Evolutionary conservation across 2,113 vertebrate species (phyloP), one percentile per base, ranked within the genome.

Genomic region (Scomber scombrus): DNA sequence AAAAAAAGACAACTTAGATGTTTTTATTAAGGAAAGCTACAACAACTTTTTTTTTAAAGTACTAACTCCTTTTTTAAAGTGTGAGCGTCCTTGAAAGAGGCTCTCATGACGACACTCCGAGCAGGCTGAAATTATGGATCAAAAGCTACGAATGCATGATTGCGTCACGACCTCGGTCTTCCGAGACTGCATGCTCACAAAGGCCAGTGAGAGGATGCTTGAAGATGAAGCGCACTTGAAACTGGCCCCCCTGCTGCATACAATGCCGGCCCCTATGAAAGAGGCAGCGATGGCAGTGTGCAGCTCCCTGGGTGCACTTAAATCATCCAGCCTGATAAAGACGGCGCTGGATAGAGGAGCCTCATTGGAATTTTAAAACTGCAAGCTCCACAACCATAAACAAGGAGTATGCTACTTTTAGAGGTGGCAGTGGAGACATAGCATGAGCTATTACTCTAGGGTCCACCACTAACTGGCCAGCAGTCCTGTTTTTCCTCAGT

Each of bases 341-440:
- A 89, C 77, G 7, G 34, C 18, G 58, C 57, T 31, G 57, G 43
- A 75, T 64, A 26, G 23, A 26, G 58, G 40, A 77, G 85, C 81
- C 86, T 89, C 81, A 75, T 81, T 85, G 88, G 89, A 90, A 93
- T 93, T 91, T 87, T 77, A 91, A 92, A 93, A 81, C 75, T 51
- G 56, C 61, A 79, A 76, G 63, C 58, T 67, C 61, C 60, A 71
- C 82, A 81, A 50, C 81, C 71, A 66, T 86, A 90, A 92, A 93
- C 87, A 86, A 85, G 69, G 40, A 46, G 11, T 12, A 49, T 75
- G 78, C 65, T 78, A 66, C 78, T 88, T 90, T 88, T 75, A 83
- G 88, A 67, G 85, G 64, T 71, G 73, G 87, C 74, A 60, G 80
- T 19, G 71, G 81, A 81, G 73, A 68, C 65, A 12, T 47, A 69